Conservation (phyloP, 2,797 vertebrate genomes). For the Anolis apletophallus region DNA sequence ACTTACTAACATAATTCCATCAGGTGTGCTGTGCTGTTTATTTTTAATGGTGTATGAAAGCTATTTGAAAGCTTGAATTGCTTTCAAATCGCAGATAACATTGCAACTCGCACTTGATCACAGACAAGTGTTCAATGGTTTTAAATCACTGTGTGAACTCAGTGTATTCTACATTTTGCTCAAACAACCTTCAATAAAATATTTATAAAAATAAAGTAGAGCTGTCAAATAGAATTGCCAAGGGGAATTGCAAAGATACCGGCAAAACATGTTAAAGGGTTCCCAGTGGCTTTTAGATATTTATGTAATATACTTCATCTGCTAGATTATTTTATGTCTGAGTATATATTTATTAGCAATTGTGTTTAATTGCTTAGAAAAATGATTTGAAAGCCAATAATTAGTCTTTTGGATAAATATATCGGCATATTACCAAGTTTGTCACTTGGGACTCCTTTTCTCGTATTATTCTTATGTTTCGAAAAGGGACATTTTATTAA, state of each 20-base stretch:
- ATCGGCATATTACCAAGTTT: background rate
- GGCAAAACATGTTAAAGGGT: constrained; percentile 54
- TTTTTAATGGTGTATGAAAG: constrained; percentile 29
- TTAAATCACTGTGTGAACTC: constrained; percentile 60
- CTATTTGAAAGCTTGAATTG: constrained; percentile 13
- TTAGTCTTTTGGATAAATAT: constrained; percentile 1
- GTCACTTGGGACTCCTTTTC: background rate
- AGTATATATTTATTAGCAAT: constrained; percentile 37
- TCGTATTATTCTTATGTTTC: background rate
- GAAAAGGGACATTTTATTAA: background rate
- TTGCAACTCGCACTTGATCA: constrained; percentile 63
- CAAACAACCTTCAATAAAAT: constrained; percentile 57
- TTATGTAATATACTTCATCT: constrained; percentile 41
- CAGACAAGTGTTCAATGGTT: constrained; percentile 39
- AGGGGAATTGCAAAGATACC: constrained; percentile 58
- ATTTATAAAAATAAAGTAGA: constrained; percentile 68
- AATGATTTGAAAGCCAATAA: constrained; percentile 12
- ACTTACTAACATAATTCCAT: constrained; percentile 49
- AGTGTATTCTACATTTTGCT: constrained; percentile 56
- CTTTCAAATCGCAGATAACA: constrained; percentile 52
- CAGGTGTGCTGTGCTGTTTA: constrained; percentile 19
- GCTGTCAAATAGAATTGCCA: constrained; percentile 69
- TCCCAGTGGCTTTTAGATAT: constrained; percentile 47
- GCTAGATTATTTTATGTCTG: background rate
- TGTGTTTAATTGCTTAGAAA: constrained; percentile 13